Base-by-base conservation (phyloP, 2,797 vertebrate genomes). In the Gadopsis bispinosus region DNA sequence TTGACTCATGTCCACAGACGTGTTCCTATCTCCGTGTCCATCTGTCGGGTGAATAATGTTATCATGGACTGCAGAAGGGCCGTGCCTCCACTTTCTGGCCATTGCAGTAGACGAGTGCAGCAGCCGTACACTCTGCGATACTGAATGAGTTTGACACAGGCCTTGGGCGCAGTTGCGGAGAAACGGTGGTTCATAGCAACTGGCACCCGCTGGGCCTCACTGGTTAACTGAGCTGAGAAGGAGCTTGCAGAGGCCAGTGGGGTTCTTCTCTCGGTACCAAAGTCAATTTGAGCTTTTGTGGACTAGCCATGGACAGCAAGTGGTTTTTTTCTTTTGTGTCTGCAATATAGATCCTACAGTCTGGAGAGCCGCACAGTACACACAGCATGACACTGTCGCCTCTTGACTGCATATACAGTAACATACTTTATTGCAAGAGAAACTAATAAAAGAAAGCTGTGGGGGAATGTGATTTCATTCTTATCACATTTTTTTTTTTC, bases 371-470 rank as follows among this genome's bases (percentile, higher is more conserved):
- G 10, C 29, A 56, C 14, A 60, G 79, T 61, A 77, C 68, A 81
- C 86, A 54, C 84, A 81, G 87, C 75, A 77, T 0, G 81, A 61
- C 33, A 59, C 60, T 59, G 81, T 84, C 53, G 50, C 83, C 84
- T 79, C 75, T 72, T 53, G 73, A 85, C 83, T 85, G 78, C 75
- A 80, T 83, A 77, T 89, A 89, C 81, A 77, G 84, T 80, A 80
- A 83, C 85, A 65, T 79, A 68, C 77, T 92, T 91, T 89, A 88
- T 91, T 91, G 89, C 79, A 35, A 72, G 85, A 86, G 80, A 90
- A 91, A 89, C 81, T 85, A 91, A 92, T 92, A 88, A 93, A 88
- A 90, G 85, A 80, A 87, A 88, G 85, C 88, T 83, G 80, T 84
- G 53, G 85, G 83, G 86, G 85, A 80, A 89, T 79, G 74, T 69